A percentile compares a stretch with the other conserved stretches of the same genome.
These are phyloP conservation scores for Neofelis nebulosa DNA, from an alignment of 2,113 vertebrate genomes.

Conservation along the genomic window DNA sequence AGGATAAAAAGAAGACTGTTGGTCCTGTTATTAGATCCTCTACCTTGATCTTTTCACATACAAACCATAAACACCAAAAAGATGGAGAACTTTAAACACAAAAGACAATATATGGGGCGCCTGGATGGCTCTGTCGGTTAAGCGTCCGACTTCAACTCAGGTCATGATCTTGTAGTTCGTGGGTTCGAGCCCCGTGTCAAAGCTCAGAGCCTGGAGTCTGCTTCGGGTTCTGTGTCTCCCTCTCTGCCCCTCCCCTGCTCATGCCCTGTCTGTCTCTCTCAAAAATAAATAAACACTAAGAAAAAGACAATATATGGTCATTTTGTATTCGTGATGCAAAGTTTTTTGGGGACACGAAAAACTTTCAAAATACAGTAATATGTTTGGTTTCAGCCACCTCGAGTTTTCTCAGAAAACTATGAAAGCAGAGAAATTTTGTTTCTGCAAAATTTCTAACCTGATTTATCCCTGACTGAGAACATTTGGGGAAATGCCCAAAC, in stretches of 20 bases:
- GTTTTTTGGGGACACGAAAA: conserved; percentile 42
- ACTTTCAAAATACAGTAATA: not conserved
- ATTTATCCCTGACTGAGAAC: not conserved
- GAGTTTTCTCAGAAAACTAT: conserved; percentile 15
- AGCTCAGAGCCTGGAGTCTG: too few species aligned
- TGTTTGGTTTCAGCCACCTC: not conserved
- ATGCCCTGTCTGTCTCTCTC: too few species aligned
- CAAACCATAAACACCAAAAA: not conserved
- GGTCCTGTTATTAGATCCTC: not conserved
- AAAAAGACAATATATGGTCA: conserved; percentile 2
- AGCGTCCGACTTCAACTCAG: too few species aligned
- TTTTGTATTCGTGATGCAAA: conserved; percentile 16
- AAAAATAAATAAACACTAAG: too few species aligned
- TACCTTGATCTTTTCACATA: not conserved
- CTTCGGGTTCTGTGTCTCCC: too few species aligned
- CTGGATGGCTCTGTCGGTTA: too few species aligned
- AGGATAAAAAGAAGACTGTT: not conserved
- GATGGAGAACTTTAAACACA: not conserved
- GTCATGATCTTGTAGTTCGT: too few species aligned
- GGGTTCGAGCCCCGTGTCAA: too few species aligned
- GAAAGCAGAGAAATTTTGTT: conserved; percentile 10
- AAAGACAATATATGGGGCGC: not conserved
- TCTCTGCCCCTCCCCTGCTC: too few species aligned
- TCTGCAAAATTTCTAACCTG: conserved; percentile 2
- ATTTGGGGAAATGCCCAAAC: not conserved